Base-by-base conservation (phyloP, 35 echinoderm and acorn worm species). In the Heliocidaris tuberculata region DNA sequence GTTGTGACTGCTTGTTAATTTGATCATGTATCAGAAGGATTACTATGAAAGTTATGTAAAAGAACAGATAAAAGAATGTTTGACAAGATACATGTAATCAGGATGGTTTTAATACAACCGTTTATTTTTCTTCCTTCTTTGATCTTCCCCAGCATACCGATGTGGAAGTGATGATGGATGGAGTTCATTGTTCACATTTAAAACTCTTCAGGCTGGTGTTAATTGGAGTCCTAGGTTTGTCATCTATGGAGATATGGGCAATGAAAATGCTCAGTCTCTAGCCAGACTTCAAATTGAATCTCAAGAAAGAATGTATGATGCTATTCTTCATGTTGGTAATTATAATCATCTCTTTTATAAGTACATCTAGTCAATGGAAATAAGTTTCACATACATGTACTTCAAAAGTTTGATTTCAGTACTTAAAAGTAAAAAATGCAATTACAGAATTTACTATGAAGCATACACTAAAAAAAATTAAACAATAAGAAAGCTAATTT, bases 181-280 rank as follows among this genome's bases (percentile, higher is more conserved):
- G 98, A 99, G 98, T 93, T 31, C 94, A 16, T 48, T 96, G 17
- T 99, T 96, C 54, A 86, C 85, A 21, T 99, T 97, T 32, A 95
- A 78, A 9, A 85, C 96, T 7, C 86, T 97, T 8, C 92, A 93
- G 60, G 47, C 85, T 47, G 94, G 95, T 17, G 96, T 85, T 50
- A 49, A 96, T 31, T 98, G 97, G 97, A 95, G 94, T 60, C 97
- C 97, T 32, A 90, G 32, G 0, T 95, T 98, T 59, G 96, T 95
- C 50, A 31, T 99, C 12, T 99, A 93, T 95, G 98, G 98, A 86
- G 98, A 99, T 59, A 97, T 99, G 98, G 98, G 98, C 21, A 97
- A 97, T 91, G 96, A 96, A 32, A 99, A 99, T 93, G 95, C 98
- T 61, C 98, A 97, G 86, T 99, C 98, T 61, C 61, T 99, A 49